These are phyloP conservation scores for Lymantria dispar DNA, from an alignment of 2,888 invertebrate genomes.

Conservation along the genomic window DNA sequence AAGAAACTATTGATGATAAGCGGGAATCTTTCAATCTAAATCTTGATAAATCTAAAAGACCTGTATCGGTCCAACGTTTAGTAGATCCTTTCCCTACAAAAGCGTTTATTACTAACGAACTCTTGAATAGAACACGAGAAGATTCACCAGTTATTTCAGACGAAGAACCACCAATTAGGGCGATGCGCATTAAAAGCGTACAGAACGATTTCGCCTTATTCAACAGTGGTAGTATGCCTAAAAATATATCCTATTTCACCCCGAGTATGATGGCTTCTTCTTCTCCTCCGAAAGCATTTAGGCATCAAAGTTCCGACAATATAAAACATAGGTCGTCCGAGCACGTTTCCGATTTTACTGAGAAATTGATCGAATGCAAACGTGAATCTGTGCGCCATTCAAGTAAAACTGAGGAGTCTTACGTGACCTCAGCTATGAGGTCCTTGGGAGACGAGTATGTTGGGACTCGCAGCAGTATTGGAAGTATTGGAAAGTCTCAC, in stretches of 20 bases:
- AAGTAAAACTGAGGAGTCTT: slow-evolving; percentile 64
- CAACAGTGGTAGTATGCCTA: slow-evolving; percentile 72
- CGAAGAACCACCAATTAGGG: slow-evolving; percentile 60
- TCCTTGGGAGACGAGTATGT: slow-evolving; percentile 72
- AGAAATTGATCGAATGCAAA: slow-evolving; percentile 55
- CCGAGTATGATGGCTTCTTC: slow-evolving; percentile 57
- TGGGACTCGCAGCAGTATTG: slow-evolving; percentile 76
- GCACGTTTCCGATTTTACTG: slow-evolving; percentile 59
- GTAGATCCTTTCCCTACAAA: slow-evolving; percentile 68
- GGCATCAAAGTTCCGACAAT: slow-evolving; percentile 71
- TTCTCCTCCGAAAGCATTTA: slow-evolving; percentile 65
- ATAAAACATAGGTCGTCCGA: slow-evolving; percentile 69
- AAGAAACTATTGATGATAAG: slow-evolving; percentile 61
- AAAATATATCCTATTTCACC: slow-evolving; percentile 69
- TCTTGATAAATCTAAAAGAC: slow-evolving; percentile 64
- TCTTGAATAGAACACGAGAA: slow-evolving; percentile 52
- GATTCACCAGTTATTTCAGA: slow-evolving; percentile 60
- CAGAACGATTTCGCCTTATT: slow-evolving; percentile 61
- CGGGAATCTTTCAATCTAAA: slow-evolving; percentile 62
- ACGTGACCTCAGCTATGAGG: slow-evolving; percentile 57
- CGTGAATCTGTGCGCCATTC: slow-evolving; percentile 52
- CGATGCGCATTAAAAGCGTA: slow-evolving; percentile 59
- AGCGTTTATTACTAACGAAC: slow-evolving; percentile 68
- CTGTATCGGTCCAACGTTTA: slow-evolving; percentile 61
- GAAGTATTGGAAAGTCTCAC: slow-evolving; percentile 85